Base-by-base conservation (phyloP, 1,140 invertebrate genomes). In the Drosophila ficusphila region DNA sequence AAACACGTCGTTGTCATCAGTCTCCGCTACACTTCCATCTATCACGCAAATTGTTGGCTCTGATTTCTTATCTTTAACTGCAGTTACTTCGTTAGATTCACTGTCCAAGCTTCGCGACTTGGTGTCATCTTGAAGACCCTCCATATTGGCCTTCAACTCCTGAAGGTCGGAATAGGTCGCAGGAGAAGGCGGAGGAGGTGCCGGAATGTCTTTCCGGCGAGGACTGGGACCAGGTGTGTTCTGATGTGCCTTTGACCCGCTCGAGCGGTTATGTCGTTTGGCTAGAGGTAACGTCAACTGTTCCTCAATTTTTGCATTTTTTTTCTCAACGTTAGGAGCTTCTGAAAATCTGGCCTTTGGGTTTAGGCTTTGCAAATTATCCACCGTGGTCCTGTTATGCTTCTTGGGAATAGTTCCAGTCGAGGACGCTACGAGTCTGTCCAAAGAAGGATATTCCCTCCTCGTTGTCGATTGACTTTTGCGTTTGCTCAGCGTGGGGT, bases 141-240 rank as follows among this genome's bases (percentile, higher is more conserved):
- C 79, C 77, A 90, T 86, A 29, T 90, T 90, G 1, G 79, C 78
- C 44, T 90, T 89, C 1, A 90, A 39, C 46, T 90, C 89, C 31
- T 90, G 89, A 12, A 90, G 42, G 38, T 90, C 89, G 0, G 89
- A 89, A 33, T 90, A 90, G 1, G 90, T 90, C 4, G 89, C 90
- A 0, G 89, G 90, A 8, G 90, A 90, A 0, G 90, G 89, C 3
- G 90, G 89, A 7, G 90, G 89, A 11, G 90, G 82, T 1, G 86
- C 90, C 0, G 90, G 89, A 39, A 90, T 76, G 21, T 91, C 90
- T 14, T 90, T 89, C 7, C 89, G 74, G 3, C 82, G 74, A 2
- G 44, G 34, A 8, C 18, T 79, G 8, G 72, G 23, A 29, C 60
- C 33, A 0, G 61, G 25, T n/a, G 14, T 44, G 5, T 27, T 54